Evolutionary conservation across 2,797 vertebrate species (phyloP).

Genomic region (Kryptolebias ocellatus): DNA sequence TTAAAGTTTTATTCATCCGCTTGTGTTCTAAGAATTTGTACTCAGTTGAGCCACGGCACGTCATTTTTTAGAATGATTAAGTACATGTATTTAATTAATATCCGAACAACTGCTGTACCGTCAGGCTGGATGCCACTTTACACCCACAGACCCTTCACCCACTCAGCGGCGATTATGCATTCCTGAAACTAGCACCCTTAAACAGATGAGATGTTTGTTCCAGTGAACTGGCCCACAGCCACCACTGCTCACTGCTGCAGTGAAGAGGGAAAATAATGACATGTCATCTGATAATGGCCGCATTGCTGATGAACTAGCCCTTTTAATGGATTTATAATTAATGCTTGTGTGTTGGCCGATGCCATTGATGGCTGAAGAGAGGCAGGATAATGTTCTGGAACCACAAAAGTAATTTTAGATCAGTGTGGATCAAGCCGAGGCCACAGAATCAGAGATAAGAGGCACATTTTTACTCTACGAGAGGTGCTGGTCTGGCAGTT

Average conservation of each 20-base stretch:
- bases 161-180: slow-evolving; percentile 45
- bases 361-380: slow-evolving; percentile 70
- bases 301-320: slow-evolving; percentile 68
- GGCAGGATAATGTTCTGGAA: slow-evolving; percentile 77
- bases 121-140: slow-evolving; percentile 41
- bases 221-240: slow-evolving; percentile 59
- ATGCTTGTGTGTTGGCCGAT: slow-evolving; percentile 74
- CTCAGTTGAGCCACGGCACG: background rate
- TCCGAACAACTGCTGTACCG: slow-evolving; percentile 12
- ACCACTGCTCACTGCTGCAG: slow-evolving; percentile 51
- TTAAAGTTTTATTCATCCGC: background rate
- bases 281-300: slow-evolving; percentile 79
- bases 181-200: slow-evolving; percentile 28
- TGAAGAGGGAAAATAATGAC: slow-evolving; percentile 69
- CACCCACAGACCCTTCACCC: slow-evolving; percentile 29
- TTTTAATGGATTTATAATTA: slow-evolving; percentile 85
- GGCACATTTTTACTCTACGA: slow-evolving; percentile 68
- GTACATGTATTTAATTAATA: slow-evolving; percentile 47
- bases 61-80: slow-evolving; percentile 21
- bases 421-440: slow-evolving; percentile 70
- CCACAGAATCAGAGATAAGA: slow-evolving; percentile 69
- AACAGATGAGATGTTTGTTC: slow-evolving; percentile 66
- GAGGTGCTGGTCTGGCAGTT: slow-evolving; percentile 53
- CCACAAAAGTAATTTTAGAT: slow-evolving; percentile 77
- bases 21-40: background rate